phyloP scores from a whole-genome alignment of 2,888 invertebrate species.

The Parnassius mnemosyne region DNA sequence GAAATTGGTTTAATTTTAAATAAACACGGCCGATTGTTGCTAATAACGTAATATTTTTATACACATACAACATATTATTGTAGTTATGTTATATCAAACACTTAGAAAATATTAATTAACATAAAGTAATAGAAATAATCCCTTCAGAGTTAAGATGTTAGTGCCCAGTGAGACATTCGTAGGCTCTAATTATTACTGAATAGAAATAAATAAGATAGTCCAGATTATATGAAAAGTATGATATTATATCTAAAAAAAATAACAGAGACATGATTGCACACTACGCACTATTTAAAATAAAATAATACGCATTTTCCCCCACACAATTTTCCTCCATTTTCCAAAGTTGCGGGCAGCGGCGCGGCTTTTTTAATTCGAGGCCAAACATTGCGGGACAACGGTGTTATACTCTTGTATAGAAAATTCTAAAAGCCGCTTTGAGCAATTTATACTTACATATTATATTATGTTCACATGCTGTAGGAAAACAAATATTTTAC shows the following conservation, averaged over 20 bases:
- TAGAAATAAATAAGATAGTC: not conserved
- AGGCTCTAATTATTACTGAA: no score
- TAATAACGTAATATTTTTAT: no score
- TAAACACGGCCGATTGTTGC: no score
- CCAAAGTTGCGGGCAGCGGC: conserved; percentile 19
- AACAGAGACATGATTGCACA: not conserved
- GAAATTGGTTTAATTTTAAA: no score
- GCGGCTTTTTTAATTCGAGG: conserved; percentile 22
- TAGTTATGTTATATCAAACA: no score
- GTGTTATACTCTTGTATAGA: conserved; percentile 5
- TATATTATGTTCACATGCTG: not conserved
- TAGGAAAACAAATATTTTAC: not conserved
- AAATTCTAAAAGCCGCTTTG: conserved; percentile 23
- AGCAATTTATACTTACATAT: conserved; percentile 9
- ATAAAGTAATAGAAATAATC: no score
- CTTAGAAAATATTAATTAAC: no score
- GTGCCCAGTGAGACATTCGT: no score
- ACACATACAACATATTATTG: no score
- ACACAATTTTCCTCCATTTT: conserved; percentile 21
- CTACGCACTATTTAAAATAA: conserved; percentile 15
- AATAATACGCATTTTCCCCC: conserved; percentile 15
- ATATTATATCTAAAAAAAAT: not conserved
- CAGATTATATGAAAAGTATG: not conserved
- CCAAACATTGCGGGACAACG: conserved; percentile 20
- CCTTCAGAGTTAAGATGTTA: no score